Evolutionary conservation across 2,113 vertebrate genomes (phyloP).

Genomic region (Ameiurus melas): DNA sequence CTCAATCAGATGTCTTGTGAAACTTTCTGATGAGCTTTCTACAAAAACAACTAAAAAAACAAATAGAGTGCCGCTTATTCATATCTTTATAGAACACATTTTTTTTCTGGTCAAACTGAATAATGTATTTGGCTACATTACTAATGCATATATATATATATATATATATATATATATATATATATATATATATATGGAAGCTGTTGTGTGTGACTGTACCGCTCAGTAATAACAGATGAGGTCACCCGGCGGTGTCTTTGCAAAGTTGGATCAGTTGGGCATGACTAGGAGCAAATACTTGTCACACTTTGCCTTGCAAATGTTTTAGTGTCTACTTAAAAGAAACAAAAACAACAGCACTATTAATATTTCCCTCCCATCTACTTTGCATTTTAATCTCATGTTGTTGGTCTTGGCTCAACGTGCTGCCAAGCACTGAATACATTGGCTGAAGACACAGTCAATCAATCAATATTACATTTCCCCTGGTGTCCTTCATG

Average conservation of each 20-base stretch:
- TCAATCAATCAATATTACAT: conserved; percentile 74
- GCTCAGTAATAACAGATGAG: conserved; percentile 37
- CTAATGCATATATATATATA: conserved; percentile 3
- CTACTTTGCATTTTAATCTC: conserved; percentile 70
- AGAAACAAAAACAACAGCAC: conserved; percentile 45
- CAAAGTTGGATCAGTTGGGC: conserved; percentile 49
- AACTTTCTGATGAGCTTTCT: neutral
- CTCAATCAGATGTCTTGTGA: neutral
- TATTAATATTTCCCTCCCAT: conserved; percentile 55
- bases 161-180: too few species aligned
- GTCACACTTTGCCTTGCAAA: conserved; percentile 57
- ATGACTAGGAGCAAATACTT: conserved; percentile 46
- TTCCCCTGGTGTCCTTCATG: conserved; percentile 70
- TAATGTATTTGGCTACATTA: neutral
- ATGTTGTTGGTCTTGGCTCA: conserved; percentile 63
- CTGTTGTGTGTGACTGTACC: neutral
- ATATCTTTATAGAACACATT: neutral
- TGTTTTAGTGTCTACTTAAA: conserved; percentile 61
- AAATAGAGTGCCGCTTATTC: neutral
- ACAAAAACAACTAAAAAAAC: neutral
- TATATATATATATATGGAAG: too few species aligned
- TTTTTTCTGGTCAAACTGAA: neutral
- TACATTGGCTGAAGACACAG: conserved; percentile 61
- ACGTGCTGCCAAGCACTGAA: conserved; percentile 56
- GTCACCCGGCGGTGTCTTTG: conserved; percentile 41